Evolutionary conservation across 1,140 invertebrate genomes (phyloP).

Genomic region (Drosophila arizonae): DNA sequence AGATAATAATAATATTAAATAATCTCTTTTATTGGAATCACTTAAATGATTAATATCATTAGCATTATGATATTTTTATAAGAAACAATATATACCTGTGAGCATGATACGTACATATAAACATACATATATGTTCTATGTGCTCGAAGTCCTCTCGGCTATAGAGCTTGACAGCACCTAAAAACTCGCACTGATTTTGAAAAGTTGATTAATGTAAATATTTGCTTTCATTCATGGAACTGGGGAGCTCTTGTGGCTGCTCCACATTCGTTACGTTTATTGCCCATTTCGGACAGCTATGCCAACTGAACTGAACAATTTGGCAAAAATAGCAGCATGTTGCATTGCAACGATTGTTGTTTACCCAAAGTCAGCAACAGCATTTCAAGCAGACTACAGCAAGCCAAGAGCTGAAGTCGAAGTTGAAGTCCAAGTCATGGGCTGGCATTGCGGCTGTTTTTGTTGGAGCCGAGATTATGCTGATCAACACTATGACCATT

Average conservation of each 20-base stretch:
- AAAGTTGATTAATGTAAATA: too few relatives aligned
- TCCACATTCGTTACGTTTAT: background rate
- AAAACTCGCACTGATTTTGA: too few relatives aligned
- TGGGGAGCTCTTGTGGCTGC: background rate
- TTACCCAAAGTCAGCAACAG: slow-evolving; percentile 34
- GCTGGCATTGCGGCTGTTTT: slow-evolving; percentile 16
- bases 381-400: slow-evolving; percentile 27
- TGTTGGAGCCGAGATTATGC: slow-evolving; percentile 1
- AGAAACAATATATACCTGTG: too few relatives aligned
- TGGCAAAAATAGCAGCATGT: slow-evolving; percentile 31
- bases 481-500: slow-evolving; percentile 6
- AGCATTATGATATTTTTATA: too few relatives aligned
- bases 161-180: too few relatives aligned
- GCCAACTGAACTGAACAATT: background rate
- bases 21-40: too few relatives aligned
- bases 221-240: too few relatives aligned
- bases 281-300: slow-evolving; percentile 4
- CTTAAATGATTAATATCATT: too few relatives aligned
- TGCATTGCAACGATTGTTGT: slow-evolving; percentile 33
- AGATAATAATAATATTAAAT: too few relatives aligned
- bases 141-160: too few relatives aligned
- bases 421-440: slow-evolving; percentile 21
- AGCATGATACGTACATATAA: too few relatives aligned
- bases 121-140: too few relatives aligned
- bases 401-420: slow-evolving; percentile 31